phyloP scores from a whole-genome alignment of 2,797 vertebrate species.

The Aldrovandia affinis region DNA sequence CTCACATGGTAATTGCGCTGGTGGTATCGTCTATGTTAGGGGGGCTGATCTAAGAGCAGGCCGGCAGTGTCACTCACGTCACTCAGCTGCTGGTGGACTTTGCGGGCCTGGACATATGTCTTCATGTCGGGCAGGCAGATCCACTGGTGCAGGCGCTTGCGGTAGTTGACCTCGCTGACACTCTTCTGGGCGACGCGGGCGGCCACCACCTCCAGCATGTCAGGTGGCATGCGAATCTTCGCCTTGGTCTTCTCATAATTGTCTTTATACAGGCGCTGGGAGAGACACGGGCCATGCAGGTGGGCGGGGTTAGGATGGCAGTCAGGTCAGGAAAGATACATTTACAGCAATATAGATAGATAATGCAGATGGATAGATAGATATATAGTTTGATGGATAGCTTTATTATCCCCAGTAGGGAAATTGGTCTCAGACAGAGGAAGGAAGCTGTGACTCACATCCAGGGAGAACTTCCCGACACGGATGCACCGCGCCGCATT shows the following conservation, averaged over 20 bases:
- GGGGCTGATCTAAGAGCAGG: not conserved
- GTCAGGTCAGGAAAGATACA: conserved; percentile 9
- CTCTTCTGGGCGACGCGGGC: conserved; percentile 86
- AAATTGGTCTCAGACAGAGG: not conserved
- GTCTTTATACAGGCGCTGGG: conserved; percentile 88
- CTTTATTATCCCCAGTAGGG: too few relatives aligned
- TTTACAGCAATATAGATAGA: not conserved
- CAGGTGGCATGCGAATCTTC: conserved; percentile 87
- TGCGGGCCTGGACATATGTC: conserved; percentile 86
- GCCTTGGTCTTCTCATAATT: conserved; percentile 93
- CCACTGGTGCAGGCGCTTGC: conserved; percentile 92
- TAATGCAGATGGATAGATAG: not conserved
- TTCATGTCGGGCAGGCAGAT: conserved; percentile 91
- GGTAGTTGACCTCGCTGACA: conserved; percentile 89
- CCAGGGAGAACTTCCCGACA: conserved; percentile 88
- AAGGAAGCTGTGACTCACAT: conserved; percentile 71
- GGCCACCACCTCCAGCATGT: conserved; percentile 92
- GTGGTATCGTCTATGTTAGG: not conserved
- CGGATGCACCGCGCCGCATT: conserved; percentile 86
- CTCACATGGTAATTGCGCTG: too few relatives aligned
- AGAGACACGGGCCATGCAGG: conserved; percentile 31
- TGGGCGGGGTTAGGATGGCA: not conserved
- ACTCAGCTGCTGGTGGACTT: conserved; percentile 94
- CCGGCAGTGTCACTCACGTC: conserved; percentile 80
- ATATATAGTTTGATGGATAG: not conserved